Base-by-base conservation (phyloP, 2,888 invertebrate species). In the Geophilus truncorum region DNA sequence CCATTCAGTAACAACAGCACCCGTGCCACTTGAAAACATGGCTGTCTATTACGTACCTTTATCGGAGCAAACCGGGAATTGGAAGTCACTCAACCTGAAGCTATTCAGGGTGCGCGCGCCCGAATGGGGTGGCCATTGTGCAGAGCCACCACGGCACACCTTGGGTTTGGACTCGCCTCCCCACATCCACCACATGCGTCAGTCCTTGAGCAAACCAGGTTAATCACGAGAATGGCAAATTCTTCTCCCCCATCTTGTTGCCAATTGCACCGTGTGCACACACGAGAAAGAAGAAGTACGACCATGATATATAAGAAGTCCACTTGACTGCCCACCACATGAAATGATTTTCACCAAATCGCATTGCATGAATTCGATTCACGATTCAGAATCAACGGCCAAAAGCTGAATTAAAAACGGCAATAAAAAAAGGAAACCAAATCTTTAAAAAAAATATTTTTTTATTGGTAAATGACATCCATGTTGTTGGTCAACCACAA, bases 1-100 rank as follows among this genome's bases (percentile, higher is more conserved):
- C 34, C 77, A 36, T 77, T 77, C 32, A 36, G 32, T 32, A 77
- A 77, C 77, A 77, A 32, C 77, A 77, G 36, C 36, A 77, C 77
- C 36, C 32, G 77, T 78, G 78, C 78, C 78, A 45, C 79, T 79
- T 40, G 79, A 79, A 79, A 80, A 80, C 80, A 80, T 76, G 80
- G 80, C 80, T 45, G 80, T 76, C 80, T 76, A 76, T 80, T 80
- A 80, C 80, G 80, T 40, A 76, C 80, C 57, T 80, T 80, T 80
- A 25, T 23, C 57, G 62, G 79, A 30, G 34, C 70, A 70, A 30
- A 79, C 79, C 80, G 80, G 57, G 75, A 36, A 80, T 80, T 80
- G 75, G 76, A 45, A 80, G 75, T 76, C 80, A 80, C 75, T 80
- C 80, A 80, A 80, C 80, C 76, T 76, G 80, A 80, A 80, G 80